Evolutionary conservation across 2,888 invertebrate species (phyloP).

Genomic region (Ptychoptera contaminata): DNA sequence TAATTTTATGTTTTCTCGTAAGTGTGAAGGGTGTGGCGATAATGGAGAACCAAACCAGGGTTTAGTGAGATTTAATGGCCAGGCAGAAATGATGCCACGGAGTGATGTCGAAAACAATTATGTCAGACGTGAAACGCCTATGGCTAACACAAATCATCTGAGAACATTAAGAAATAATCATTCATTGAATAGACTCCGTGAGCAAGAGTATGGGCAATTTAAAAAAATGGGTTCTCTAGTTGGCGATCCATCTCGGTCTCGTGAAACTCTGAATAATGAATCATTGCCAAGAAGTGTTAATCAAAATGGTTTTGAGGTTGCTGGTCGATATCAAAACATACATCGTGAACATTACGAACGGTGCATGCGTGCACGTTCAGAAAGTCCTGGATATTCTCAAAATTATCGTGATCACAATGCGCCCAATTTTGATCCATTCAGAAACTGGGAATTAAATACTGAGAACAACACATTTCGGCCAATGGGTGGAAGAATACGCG

Average conservation of each 20-base stretch:
- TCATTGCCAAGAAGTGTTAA: background rate
- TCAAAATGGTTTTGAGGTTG: background rate
- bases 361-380: conserved; percentile 25
- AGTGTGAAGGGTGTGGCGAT: conserved; percentile 27
- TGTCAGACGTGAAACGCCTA: conserved; percentile 14
- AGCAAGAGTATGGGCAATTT: conserved; percentile 13
- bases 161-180: conserved; percentile 21
- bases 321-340: background rate
- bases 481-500: conserved; percentile 5
- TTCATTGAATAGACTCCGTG: conserved; percentile 24
- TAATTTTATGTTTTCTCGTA: conserved; percentile 32
- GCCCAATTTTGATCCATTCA: conserved; percentile 25
- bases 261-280: conserved; percentile 24
- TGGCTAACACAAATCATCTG: conserved; percentile 10
- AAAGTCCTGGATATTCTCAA: conserved; percentile 25
- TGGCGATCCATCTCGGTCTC: conserved; percentile 5
- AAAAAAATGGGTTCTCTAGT: too few species aligned
- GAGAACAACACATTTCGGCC: conserved; percentile 28
- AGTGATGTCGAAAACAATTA: conserved; percentile 9
- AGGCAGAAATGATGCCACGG: conserved; percentile 19
- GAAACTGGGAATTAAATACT: conserved; percentile 26
- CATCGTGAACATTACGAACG: background rate
- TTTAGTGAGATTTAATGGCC: conserved; percentile 26
- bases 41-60: conserved; percentile 24
- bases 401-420: conserved; percentile 14